Conservation (phyloP, 2,113 vertebrate species). For the Empidonax traillii region DNA sequence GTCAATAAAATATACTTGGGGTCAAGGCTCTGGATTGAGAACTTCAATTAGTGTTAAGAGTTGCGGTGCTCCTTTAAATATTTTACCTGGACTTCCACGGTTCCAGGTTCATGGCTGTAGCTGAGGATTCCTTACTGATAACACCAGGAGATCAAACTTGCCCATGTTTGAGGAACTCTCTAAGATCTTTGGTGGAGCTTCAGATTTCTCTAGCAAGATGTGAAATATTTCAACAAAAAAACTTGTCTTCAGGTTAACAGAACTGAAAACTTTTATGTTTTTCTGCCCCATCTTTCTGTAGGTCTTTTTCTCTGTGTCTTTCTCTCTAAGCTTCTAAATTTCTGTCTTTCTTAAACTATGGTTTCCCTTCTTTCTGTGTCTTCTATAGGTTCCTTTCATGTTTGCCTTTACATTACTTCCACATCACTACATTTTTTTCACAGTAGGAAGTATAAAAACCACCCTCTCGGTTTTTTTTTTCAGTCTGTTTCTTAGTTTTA, state of each 20-base stretch:
- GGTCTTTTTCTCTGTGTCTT: background rate
- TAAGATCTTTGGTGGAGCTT: background rate
- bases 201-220: background rate
- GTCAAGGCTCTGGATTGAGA: background rate
- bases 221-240: background rate
- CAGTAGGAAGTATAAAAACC: background rate
- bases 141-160: background rate
- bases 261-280: background rate
- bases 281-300: background rate
- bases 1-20: background rate
- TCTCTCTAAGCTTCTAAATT: background rate
- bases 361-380: background rate
- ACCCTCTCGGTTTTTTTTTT: background rate
- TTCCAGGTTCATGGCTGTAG: background rate
- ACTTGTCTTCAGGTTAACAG: background rate
- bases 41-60: background rate
- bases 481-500: background rate
- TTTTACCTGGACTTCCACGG: background rate
- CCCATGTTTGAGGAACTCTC: rapidly evolving
- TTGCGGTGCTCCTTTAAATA: background rate
- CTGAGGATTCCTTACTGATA: background rate
- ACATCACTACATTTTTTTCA: background rate
- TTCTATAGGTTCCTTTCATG: background rate
- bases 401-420: background rate
- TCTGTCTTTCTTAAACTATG: background rate